These are phyloP conservation scores for Picathartes gymnocephalus DNA, from an alignment of 2,113 vertebrate genomes.

Conservation along the genomic window DNA sequence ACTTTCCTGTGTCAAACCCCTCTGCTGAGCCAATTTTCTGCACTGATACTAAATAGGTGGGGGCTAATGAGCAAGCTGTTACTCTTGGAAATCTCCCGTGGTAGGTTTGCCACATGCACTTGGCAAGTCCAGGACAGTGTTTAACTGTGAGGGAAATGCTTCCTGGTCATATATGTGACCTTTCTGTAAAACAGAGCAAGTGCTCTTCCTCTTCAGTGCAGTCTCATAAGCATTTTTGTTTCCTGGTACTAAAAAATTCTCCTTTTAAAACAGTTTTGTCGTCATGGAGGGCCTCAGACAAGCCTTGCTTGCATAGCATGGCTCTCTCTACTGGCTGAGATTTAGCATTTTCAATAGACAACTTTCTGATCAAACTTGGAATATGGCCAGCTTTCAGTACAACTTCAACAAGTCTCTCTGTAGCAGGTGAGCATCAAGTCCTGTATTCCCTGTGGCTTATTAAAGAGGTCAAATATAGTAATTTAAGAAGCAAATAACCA, in stretches of 20 bases:
- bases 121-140: neutral
- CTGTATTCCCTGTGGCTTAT: neutral
- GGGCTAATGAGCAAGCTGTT: neutral
- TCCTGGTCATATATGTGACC: neutral
- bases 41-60: neutral
- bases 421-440: neutral
- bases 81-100: neutral
- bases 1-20: neutral
- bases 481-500: neutral
- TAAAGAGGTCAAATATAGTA: neutral
- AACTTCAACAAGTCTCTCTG: neutral
- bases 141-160: neutral
- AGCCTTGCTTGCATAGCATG: neutral
- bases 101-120: neutral
- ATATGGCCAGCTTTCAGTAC: neutral
- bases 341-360: neutral
- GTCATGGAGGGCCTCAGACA: neutral
- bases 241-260: neutral
- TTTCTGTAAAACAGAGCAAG: neutral
- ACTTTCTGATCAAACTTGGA: neutral
- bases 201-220: neutral
- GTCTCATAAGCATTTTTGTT: neutral
- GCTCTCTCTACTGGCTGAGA: neutral
- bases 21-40: neutral
- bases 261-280: neutral